phyloP scores from a whole-genome alignment of 2,113 vertebrate species.

The Ursus arctos region DNA sequence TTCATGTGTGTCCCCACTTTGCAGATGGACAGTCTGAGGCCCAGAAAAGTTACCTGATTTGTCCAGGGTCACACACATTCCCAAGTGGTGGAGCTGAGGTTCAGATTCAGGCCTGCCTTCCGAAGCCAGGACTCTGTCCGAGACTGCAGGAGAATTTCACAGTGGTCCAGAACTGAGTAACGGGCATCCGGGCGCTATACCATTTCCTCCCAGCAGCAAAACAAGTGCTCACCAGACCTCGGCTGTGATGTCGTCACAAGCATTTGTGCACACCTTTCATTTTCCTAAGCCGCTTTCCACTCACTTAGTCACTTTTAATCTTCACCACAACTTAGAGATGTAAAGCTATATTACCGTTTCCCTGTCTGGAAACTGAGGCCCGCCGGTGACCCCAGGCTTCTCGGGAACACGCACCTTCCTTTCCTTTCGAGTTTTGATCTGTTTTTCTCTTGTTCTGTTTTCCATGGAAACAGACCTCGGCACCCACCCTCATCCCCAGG shows the following conservation, averaged over 20 bases:
- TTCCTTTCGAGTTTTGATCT: neutral
- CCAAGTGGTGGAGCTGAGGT: neutral
- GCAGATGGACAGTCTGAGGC: neutral
- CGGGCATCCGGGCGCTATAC: neutral
- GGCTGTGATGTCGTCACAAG: no score
- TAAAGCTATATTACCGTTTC: neutral
- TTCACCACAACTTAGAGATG: neutral
- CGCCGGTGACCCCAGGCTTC: accelerated
- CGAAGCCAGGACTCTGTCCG: neutral
- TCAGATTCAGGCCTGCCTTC: neutral
- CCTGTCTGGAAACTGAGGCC: slow-evolving; percentile 5
- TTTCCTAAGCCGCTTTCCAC: neutral
- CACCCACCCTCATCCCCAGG: neutral
- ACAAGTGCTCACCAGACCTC: neutral
- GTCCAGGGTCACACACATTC: neutral
- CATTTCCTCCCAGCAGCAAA: neutral
- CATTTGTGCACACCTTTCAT: neutral
- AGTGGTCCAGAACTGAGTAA: neutral
- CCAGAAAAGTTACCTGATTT: neutral
- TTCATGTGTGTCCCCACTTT: neutral
- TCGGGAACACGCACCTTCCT: neutral
- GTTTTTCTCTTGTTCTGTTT: neutral
- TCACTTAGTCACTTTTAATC: neutral
- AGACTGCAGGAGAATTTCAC: neutral
- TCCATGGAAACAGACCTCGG: neutral